These are phyloP conservation scores for Epinephelus fuscoguttatus DNA, from an alignment of 2,113 vertebrate genomes.

Conservation along the genomic window DNA sequence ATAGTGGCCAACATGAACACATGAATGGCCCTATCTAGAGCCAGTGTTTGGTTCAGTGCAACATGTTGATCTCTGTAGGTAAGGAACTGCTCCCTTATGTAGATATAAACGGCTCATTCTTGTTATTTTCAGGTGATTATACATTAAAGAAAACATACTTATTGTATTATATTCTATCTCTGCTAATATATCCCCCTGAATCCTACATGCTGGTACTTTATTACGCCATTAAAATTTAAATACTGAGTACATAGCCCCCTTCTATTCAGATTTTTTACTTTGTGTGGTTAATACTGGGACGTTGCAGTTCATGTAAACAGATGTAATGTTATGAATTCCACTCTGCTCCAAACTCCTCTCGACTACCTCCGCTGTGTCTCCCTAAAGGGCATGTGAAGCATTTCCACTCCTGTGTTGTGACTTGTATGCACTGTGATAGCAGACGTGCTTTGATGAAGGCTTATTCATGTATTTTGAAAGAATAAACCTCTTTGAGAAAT, in stretches of 20 bases:
- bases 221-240: background rate
- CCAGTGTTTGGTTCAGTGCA: no score
- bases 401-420: slow-evolving; percentile 56
- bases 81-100: no score
- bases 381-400: slow-evolving; percentile 56
- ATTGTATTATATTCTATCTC: no score
- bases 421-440: slow-evolving; percentile 47
- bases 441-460: slow-evolving; percentile 42
- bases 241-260: background rate
- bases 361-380: slow-evolving; percentile 64
- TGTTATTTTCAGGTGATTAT: no score
- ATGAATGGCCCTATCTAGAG: no score
- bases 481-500: slow-evolving; percentile 67
- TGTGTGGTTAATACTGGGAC: background rate
- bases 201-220: no score
- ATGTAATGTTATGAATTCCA: slow-evolving; percentile 1
- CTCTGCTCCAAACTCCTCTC: slow-evolving; percentile 19
- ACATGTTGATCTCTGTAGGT: no score
- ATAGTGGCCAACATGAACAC: no score
- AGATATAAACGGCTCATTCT: no score
- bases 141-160: no score
- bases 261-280: background rate
- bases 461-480: slow-evolving; percentile 61
- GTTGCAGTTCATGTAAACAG: slow-evolving; percentile 31
- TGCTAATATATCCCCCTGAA: no score